Evolutionary conservation across 2,888 invertebrate species (phyloP).

Genomic region (Lycia hirtaria): DNA sequence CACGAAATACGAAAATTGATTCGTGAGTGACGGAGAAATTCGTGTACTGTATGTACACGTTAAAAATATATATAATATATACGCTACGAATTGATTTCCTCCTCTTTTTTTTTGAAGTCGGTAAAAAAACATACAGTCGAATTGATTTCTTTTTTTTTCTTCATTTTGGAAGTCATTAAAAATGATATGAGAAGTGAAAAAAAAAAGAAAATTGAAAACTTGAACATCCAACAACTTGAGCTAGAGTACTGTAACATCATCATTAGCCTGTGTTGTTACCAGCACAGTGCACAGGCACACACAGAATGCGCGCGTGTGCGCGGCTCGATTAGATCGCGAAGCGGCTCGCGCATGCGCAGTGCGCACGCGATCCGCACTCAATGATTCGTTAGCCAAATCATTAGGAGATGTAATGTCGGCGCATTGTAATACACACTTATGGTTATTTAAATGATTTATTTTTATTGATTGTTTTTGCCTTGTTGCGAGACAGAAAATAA

Average conservation of each 20-base stretch:
- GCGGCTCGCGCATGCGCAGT: constrained; percentile 68
- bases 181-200: too few species aligned
- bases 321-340: constrained; percentile 61
- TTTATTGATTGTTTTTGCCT: constrained; percentile 86
- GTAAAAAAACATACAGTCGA: too few species aligned
- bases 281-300: constrained; percentile 71
- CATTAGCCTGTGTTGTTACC: constrained; percentile 47
- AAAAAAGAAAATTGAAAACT: not conserved
- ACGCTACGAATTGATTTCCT: too few species aligned
- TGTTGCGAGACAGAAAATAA: constrained; percentile 85
- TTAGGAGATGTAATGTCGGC: constrained; percentile 84
- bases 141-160: too few species aligned
- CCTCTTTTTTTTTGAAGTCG: too few species aligned
- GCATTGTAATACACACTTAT: constrained; percentile 84
- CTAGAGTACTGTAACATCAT: constrained; percentile 43
- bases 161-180: too few species aligned
- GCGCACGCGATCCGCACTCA: constrained; percentile 84
- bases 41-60: too few species aligned
- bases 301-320: constrained; percentile 50
- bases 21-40: too few species aligned
- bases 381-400: constrained; percentile 86
- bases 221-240: not conserved
- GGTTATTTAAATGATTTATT: constrained; percentile 86
- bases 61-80: too few species aligned
- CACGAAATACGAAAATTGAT: too few species aligned